These are phyloP conservation scores for Hippocampus guttulatus DNA, from an alignment of 2,113 vertebrate genomes.

Conservation along the genomic window DNA sequence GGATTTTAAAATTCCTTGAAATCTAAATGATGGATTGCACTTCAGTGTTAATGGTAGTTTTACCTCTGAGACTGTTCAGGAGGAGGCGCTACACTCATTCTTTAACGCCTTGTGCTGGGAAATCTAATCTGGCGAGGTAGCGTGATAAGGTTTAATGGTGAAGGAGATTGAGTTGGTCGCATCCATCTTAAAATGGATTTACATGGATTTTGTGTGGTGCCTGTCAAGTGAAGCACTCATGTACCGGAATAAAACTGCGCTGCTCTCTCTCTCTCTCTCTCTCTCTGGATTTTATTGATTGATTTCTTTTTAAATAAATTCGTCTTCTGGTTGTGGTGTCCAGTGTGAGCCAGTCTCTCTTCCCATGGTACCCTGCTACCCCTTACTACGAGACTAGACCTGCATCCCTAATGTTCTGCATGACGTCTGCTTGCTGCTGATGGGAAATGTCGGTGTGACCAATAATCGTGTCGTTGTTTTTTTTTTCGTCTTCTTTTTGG, in stretches of 20 bases:
- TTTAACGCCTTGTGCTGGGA: not conserved
- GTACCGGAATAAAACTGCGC: conserved; percentile 16
- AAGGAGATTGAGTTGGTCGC: not conserved
- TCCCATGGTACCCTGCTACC: conserved; percentile 67
- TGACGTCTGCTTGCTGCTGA: conserved; percentile 65
- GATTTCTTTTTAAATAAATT: conserved; percentile 25
- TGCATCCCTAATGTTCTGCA: conserved; percentile 63
- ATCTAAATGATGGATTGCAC: conserved; percentile 34
- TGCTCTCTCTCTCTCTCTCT: conserved; percentile 14
- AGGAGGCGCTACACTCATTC: conserved; percentile 20
- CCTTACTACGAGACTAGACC: conserved; percentile 46
- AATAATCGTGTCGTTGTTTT: conserved; percentile 16
- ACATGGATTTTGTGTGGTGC: conserved; percentile 4
- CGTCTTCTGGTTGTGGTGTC: conserved; percentile 66
- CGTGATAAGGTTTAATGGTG: not conserved
- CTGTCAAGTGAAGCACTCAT: conserved; percentile 22
- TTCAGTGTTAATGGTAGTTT: conserved; percentile 45
- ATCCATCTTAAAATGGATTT: not conserved
- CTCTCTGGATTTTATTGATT: conserved; percentile 14
- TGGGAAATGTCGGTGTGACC: conserved; percentile 33
- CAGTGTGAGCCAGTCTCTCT: conserved; percentile 62
- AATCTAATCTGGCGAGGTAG: not conserved
- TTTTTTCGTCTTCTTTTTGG: conserved; percentile 15
- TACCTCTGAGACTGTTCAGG: conserved; percentile 18
- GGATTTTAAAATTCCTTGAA: conserved; percentile 33